These are phyloP conservation scores for Chionoecetes opilio DNA, from an alignment of 1,140 invertebrate genomes.

Conservation along the genomic window DNA sequence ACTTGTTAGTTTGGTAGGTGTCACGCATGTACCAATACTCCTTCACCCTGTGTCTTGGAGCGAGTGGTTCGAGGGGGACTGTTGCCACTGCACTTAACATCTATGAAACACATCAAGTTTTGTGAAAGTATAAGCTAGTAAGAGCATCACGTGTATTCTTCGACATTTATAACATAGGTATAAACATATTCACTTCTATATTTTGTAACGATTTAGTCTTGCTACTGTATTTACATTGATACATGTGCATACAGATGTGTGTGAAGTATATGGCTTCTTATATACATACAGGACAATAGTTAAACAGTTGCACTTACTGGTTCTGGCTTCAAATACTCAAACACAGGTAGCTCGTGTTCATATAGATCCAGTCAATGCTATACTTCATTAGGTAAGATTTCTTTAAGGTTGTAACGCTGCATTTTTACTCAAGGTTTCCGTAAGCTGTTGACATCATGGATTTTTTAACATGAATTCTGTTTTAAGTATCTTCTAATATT, in stretches of 20 bases:
- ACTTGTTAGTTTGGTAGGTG: too few species aligned
- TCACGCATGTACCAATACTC: too few species aligned
- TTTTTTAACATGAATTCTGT: too few species aligned
- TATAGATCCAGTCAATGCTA: too few species aligned
- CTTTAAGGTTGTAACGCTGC: too few species aligned
- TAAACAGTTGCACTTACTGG: background rate
- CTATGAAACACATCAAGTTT: slow-evolving; percentile 17
- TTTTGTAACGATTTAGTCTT: background rate
- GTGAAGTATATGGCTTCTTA: background rate
- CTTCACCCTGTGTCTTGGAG: background rate
- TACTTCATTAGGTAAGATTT: too few species aligned
- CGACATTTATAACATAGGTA: background rate
- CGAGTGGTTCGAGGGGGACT: too few species aligned
- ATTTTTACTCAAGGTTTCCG: too few species aligned
- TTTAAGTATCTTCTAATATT: too few species aligned
- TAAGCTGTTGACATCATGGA: too few species aligned
- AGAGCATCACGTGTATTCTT: background rate
- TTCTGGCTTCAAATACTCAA: background rate
- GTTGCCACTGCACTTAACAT: background rate
- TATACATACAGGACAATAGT: background rate
- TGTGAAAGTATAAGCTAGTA: slow-evolving; percentile 11
- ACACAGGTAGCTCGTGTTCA: too few species aligned
- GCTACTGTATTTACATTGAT: background rate
- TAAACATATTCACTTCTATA: background rate
- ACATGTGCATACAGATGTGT: background rate